A percentile compares a stretch with the other conserved stretches of the same genome.
Evolutionary conservation across 2,888 invertebrate genomes (phyloP).

Genomic region (Ligdia adustata): DNA sequence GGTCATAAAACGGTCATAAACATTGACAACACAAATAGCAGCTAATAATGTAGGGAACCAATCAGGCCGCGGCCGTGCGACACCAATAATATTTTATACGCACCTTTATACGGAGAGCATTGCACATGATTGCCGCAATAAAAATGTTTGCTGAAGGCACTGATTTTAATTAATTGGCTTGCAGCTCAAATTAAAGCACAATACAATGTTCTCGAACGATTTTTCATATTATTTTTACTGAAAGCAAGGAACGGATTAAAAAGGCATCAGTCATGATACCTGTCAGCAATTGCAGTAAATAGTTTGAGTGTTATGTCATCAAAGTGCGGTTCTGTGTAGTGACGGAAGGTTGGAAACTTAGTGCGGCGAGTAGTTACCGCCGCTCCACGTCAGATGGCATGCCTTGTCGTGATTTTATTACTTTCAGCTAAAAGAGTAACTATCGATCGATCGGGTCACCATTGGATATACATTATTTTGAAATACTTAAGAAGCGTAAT

Average conservation of each 20-base stretch:
- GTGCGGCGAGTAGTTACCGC: conserved; percentile 44
- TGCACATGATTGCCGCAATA: conserved; percentile 71
- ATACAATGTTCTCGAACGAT: conserved; percentile 17
- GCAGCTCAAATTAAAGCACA: conserved; percentile 37
- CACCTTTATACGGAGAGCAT: conserved; percentile 62
- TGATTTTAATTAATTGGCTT: conserved; percentile 62
- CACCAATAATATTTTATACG: conserved; percentile 66
- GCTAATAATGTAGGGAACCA: conserved; percentile 73
- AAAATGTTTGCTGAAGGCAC: conserved; percentile 71
- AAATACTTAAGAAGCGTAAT: too few species aligned
- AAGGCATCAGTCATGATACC: conserved; percentile 25
- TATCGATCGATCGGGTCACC: too few species aligned
- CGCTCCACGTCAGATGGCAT: conserved; percentile 62
- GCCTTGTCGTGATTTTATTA: conserved; percentile 3
- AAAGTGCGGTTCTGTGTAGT: conserved; percentile 10
- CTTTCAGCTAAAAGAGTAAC: neutral
- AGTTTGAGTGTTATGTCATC: conserved; percentile 26
- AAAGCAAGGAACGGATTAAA: conserved; percentile 8
- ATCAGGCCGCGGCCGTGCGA: conserved; percentile 55
- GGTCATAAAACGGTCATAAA: conserved; percentile 78
- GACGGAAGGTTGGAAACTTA: conserved; percentile 26
- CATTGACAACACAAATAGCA: conserved; percentile 80
- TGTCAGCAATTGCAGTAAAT: conserved; percentile 21
- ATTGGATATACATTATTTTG: too few species aligned
- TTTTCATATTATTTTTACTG: conserved; percentile 3